Conservation (phyloP, 2,113 vertebrate genomes). For the Bufo bufo region DNA sequence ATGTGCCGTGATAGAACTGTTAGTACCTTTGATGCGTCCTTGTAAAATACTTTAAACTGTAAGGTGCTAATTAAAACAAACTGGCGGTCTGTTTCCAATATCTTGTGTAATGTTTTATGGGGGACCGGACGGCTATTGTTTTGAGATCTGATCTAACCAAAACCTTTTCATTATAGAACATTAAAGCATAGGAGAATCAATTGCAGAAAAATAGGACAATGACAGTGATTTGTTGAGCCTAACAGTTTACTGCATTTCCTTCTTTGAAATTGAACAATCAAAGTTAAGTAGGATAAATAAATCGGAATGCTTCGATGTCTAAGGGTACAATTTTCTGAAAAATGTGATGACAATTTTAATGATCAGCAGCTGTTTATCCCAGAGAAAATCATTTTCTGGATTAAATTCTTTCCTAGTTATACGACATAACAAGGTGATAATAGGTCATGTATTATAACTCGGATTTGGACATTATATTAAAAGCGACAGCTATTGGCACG, state of each 20-base stretch:
- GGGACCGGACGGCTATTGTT: slow-evolving; percentile 46
- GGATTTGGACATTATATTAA: slow-evolving; percentile 5
- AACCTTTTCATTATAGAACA: not conserved
- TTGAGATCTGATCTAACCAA: slow-evolving; percentile 21
- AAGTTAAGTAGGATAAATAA: slow-evolving; percentile 15
- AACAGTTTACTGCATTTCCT: slow-evolving; percentile 5
- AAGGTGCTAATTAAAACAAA: slow-evolving; percentile 55
- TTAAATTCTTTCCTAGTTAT: slow-evolving; percentile 10
- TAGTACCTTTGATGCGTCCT: slow-evolving; percentile 37
- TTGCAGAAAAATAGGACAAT: slow-evolving; percentile 35
- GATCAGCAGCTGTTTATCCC: slow-evolving; percentile 21
- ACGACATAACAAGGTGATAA: slow-evolving; percentile 27
- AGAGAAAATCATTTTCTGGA: slow-evolving; percentile 12
- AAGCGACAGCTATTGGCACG: not conserved
- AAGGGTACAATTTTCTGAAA: slow-evolving; percentile 11
- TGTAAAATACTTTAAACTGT: slow-evolving; percentile 25
- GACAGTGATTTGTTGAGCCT: not conserved
- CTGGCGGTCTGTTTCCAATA: slow-evolving; percentile 19
- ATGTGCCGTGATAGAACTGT: slow-evolving; percentile 3
- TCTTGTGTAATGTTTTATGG: slow-evolving; percentile 39
- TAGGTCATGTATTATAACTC: not conserved
- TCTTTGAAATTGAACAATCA: slow-evolving; percentile 23
- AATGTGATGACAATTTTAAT: slow-evolving; percentile 27
- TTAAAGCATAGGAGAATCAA: slow-evolving; percentile 28
- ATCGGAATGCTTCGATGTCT: slow-evolving; percentile 12